phyloP scores from a whole-genome alignment of 1,140 invertebrate species.

The Euglossa dilemma region DNA sequence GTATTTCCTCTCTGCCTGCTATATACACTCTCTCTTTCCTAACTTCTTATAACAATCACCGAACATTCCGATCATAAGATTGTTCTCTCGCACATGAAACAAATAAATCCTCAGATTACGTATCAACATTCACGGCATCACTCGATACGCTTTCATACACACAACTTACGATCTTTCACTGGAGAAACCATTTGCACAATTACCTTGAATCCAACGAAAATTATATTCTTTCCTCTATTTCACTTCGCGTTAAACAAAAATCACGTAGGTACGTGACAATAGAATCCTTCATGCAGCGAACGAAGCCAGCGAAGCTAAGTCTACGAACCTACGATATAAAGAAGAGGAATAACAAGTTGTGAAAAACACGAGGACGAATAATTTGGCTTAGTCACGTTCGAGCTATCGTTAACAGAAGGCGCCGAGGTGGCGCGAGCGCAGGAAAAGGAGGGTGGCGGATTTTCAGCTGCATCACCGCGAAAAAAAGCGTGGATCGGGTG shows the following conservation, averaged over 20 bases:
- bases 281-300: not conserved
- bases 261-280: not conserved
- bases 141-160: too few relatives aligned
- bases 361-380: not conserved
- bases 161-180: too few relatives aligned
- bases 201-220: too few relatives aligned
- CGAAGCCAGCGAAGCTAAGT: not conserved
- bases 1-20: too few relatives aligned
- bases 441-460: slow-evolving; percentile 2
- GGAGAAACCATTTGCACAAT: too few relatives aligned
- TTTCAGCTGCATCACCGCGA: slow-evolving; percentile 53
- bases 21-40: too few relatives aligned
- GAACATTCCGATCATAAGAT: too few relatives aligned
- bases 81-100: too few relatives aligned
- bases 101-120: too few relatives aligned
- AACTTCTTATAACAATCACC: too few relatives aligned
- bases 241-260: not conserved
- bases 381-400: not conserved
- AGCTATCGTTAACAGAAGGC: not conserved
- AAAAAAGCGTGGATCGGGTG: slow-evolving; percentile 25
- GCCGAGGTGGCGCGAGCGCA: slow-evolving; percentile 12
- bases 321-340: not conserved
- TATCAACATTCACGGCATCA: too few relatives aligned
- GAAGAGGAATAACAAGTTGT: not conserved
- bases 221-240: not conserved